Base-by-base conservation (phyloP, 2,113 vertebrate genomes). In the Eidolon helvum region DNA sequence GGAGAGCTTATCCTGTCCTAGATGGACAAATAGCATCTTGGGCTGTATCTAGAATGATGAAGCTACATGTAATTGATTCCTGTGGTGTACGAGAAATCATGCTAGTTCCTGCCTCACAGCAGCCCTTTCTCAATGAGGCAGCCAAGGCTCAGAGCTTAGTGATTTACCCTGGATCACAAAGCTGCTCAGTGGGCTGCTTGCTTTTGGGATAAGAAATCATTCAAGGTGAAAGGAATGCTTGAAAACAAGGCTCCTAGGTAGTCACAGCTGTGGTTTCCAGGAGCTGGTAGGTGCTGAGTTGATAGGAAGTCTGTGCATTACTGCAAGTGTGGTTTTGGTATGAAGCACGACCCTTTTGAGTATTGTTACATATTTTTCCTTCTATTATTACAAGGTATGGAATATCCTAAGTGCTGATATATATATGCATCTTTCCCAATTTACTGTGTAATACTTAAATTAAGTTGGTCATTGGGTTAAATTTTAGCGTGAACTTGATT, bases 1-100 rank as follows among this genome's bases (percentile, higher is more conserved):
- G 57, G 45, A 77, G 40, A 82, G 48, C 10, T 77, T 53, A 28
- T 45, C 18, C 8, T 68, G 57, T 74, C 15, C 30, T 33, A 24
- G 7, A 22, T 45, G 26, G 83, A n/a, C 33, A 14, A 22, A 21
- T 3, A 43, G 14, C 18, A 21, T 57, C 24, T 88, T 30, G 66
- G 43, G 33, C 19, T 48, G 16, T 8, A 33, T 48, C 59, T 86
- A 18, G 38, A 33, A 74, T 28, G 71, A 53, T 26, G 53, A 50
- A 30, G 55, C 21, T 33, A 2, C 2, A 6, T 50, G 10, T 55
- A 43, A n/a, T 26, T 28, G 21, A 28, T 40, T 30, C 30, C n/a
- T 43, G 1, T 30, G 10, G n/a, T 6, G 1, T 21, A 4, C 2
- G 2, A 38, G 53, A 74, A 65, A 22, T n/a, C 10, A 21, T 7